These are phyloP conservation scores for Athripsodes cinereus DNA, from an alignment of 2,888 invertebrate species.

Conservation along the genomic window DNA sequence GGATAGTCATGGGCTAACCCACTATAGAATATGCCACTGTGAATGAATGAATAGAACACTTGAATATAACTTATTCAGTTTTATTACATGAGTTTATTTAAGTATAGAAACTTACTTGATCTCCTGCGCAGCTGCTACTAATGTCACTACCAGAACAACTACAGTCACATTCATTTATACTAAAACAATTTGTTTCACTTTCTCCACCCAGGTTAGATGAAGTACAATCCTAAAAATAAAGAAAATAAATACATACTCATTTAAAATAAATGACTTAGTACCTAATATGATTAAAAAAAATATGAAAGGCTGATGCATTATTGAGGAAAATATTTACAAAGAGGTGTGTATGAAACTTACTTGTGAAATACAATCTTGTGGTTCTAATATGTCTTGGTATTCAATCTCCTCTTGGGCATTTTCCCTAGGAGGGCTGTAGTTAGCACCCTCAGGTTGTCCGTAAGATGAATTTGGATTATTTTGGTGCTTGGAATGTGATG, in stretches of 20 bases:
- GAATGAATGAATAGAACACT: too few species aligned
- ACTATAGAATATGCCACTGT: too few species aligned
- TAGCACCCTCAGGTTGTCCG: constrained; percentile 16
- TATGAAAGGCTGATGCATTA: too few species aligned
- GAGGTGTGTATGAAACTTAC: constrained; percentile 6
- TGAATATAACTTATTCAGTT: neutral
- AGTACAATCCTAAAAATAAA: constrained; percentile 22
- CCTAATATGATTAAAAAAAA: too few species aligned
- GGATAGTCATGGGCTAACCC: too few species aligned
- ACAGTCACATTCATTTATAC: constrained; percentile 26
- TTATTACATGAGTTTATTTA: neutral
- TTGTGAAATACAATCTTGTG: constrained; percentile 26
- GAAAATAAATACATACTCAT: neutral
- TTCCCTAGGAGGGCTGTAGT: constrained; percentile 7
- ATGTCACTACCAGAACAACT: constrained; percentile 26
- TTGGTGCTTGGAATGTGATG: constrained; percentile 24
- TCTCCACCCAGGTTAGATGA: constrained; percentile 26
- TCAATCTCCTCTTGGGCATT: constrained; percentile 25
- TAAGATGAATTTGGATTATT: constrained; percentile 13
- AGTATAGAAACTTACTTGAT: constrained; percentile 16
- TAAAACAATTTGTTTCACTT: constrained; percentile 26
- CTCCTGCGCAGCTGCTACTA: constrained; percentile 25
- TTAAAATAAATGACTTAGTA: too few species aligned
- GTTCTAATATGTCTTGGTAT: constrained; percentile 27
- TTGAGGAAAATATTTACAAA: too few species aligned